These are phyloP conservation scores for Ruditapes philippinarum DNA, from an alignment of 1,140 invertebrate genomes.

Conservation along the genomic window DNA sequence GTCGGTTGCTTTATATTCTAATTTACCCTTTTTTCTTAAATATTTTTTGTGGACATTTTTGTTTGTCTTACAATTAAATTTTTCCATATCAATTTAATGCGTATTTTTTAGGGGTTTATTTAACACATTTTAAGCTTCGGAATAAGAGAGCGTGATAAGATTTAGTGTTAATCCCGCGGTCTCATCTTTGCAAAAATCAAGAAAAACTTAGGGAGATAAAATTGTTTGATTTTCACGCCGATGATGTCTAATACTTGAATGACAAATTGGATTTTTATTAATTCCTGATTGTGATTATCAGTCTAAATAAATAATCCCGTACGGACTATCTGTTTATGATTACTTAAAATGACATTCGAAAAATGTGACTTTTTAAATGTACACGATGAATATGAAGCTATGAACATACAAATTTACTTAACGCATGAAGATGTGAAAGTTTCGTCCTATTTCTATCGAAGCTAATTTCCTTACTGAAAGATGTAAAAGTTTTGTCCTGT, in stretches of 20 bases:
- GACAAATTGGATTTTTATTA: slow-evolving; percentile 62
- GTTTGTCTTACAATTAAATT: no score
- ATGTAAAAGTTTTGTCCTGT: not conserved
- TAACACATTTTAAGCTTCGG: no score
- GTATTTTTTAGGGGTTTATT: no score
- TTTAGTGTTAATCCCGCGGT: slow-evolving; percentile 6
- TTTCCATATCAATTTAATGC: no score
- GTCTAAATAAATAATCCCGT: slow-evolving; percentile 34
- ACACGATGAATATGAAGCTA: no score
- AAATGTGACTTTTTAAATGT: slow-evolving; percentile 13
- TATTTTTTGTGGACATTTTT: no score
- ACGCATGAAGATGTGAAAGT: not conserved
- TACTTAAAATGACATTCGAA: slow-evolving; percentile 30
- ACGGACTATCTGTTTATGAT: not conserved
- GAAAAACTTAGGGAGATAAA: slow-evolving; percentile 45
- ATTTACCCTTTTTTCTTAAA: no score
- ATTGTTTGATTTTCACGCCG: slow-evolving; percentile 57
- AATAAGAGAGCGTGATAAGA: not conserved
- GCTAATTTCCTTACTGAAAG: not conserved
- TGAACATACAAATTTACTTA: slow-evolving; percentile 47
- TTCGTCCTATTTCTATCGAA: not conserved
- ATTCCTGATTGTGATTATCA: slow-evolving; percentile 58
- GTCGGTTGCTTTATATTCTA: no score
- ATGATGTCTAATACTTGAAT: slow-evolving; percentile 31
- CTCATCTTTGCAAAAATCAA: slow-evolving; percentile 28